Percentiles rank a stretch among this genome's conserved stretches.
Conservation (phyloP, 2,797 vertebrate genomes). For the Gymnoscopelus braueri region DNA sequence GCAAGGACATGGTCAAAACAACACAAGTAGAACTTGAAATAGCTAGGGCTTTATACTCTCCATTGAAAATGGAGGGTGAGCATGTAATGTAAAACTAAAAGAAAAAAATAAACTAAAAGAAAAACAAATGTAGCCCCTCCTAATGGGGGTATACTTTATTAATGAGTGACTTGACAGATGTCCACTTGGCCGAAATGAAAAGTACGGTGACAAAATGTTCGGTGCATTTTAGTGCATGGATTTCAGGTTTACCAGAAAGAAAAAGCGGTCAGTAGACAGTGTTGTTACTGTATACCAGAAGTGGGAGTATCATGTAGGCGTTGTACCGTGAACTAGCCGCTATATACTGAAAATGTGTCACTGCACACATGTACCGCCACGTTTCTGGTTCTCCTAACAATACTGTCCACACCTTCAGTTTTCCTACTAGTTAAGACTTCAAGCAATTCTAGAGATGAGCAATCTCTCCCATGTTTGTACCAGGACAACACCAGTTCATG, state of each 20-base stretch:
- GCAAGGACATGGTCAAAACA: neutral
- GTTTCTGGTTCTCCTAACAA: conserved; percentile 29
- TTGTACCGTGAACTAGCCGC: neutral
- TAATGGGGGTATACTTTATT: too few species aligned
- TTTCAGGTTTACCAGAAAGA: conserved; percentile 5
- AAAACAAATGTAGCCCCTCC: too few species aligned
- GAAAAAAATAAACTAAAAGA: too few species aligned
- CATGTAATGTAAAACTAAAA: too few species aligned
- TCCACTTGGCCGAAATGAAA: too few species aligned
- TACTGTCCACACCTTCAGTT: conserved; percentile 19
- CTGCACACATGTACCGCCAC: neutral
- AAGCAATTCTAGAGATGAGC: neutral
- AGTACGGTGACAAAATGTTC: conserved; percentile 12
- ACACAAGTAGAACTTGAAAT: neutral
- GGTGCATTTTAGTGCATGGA: neutral
- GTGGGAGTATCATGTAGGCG: neutral
- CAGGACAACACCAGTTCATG: conserved; percentile 22
- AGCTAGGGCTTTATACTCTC: neutral
- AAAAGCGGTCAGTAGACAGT: conserved; percentile 9
- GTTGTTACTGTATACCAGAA: conserved; percentile 26
- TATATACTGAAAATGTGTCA: conserved; percentile 1
- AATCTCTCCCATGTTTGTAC: conserved; percentile 5
- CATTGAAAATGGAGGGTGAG: too few species aligned
- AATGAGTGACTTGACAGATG: too few species aligned
- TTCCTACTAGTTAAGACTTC: conserved; percentile 19